A percentile compares a stretch with the other conserved stretches of the same genome.
Conservation (phyloP, 2,888 invertebrate genomes). For the Dione juno region DNA sequence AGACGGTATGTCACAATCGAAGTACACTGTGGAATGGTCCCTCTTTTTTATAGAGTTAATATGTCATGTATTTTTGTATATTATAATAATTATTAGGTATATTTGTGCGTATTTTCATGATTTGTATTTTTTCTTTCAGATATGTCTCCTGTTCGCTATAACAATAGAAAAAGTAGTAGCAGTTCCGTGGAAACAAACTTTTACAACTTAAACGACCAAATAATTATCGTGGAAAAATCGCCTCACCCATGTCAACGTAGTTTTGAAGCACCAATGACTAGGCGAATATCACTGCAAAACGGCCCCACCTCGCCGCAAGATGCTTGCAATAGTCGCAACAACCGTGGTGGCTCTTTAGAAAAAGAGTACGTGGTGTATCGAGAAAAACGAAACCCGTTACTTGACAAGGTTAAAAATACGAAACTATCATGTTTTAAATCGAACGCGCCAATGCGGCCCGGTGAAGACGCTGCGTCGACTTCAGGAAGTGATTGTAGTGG, state of each 20-base stretch:
- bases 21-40: too few relatives aligned
- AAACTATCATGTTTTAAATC: conserved; percentile 87
- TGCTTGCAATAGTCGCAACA: conserved; percentile 77
- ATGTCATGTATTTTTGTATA: too few relatives aligned
- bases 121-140: conserved; percentile 75
- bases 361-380: conserved; percentile 84
- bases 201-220: conserved; percentile 86
- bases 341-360: conserved; percentile 79
- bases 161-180: conserved; percentile 85
- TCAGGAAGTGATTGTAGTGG: conserved; percentile 82
- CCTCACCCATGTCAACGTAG: conserved; percentile 75
- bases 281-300: conserved; percentile 77
- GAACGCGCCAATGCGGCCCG: conserved; percentile 78
- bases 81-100: not conserved
- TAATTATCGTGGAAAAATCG: conserved; percentile 84
- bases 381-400: conserved; percentile 87
- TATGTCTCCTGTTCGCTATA: conserved; percentile 85
- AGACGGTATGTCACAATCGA: too few relatives aligned
- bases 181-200: conserved; percentile 86
- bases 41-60: too few relatives aligned
- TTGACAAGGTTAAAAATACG: conserved; percentile 88
- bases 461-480: conserved; percentile 78
- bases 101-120: not conserved
- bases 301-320: conserved; percentile 75
- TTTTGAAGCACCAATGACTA: conserved; percentile 67